Evolutionary conservation across 1,140 invertebrate genomes (phyloP).

Genomic region (Trichonephila clavata): DNA sequence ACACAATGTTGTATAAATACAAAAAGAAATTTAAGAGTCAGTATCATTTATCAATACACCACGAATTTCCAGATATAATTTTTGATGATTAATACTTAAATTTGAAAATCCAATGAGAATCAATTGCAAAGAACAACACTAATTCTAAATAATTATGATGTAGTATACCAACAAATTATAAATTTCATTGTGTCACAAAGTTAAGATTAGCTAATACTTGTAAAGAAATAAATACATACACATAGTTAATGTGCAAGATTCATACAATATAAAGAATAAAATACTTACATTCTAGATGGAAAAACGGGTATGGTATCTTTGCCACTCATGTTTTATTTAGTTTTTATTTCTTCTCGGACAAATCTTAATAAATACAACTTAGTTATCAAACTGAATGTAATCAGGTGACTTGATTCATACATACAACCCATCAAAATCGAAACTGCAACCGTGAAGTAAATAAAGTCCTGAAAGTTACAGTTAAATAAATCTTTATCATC

Average conservation of each 20-base stretch:
- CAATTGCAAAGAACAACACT: background rate
- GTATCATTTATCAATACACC: background rate
- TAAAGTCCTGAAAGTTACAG: background rate
- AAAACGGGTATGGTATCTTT: constrained; percentile 74
- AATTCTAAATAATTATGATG: background rate
- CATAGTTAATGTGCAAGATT: too few species aligned
- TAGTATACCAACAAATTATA: background rate
- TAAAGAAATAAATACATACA: too few species aligned
- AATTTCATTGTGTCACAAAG: background rate
- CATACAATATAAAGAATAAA: background rate
- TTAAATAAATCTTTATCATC: background rate
- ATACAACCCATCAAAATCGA: constrained; percentile 36
- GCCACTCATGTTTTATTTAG: constrained; percentile 49
- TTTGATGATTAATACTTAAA: background rate
- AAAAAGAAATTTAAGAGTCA: background rate
- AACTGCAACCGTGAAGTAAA: constrained; percentile 5
- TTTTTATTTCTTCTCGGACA: background rate
- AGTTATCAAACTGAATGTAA: background rate
- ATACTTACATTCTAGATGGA: constrained; percentile 68
- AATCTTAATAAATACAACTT: background rate
- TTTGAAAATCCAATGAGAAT: background rate
- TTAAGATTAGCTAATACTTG: background rate
- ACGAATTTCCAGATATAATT: background rate
- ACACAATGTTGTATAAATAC: background rate
- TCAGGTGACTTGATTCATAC: constrained; percentile 57